These are phyloP conservation scores for Chondrosia reniformis DNA, from an alignment of 37 sponge, comb jelly and placozoan genomes.

Conservation along the genomic window DNA sequence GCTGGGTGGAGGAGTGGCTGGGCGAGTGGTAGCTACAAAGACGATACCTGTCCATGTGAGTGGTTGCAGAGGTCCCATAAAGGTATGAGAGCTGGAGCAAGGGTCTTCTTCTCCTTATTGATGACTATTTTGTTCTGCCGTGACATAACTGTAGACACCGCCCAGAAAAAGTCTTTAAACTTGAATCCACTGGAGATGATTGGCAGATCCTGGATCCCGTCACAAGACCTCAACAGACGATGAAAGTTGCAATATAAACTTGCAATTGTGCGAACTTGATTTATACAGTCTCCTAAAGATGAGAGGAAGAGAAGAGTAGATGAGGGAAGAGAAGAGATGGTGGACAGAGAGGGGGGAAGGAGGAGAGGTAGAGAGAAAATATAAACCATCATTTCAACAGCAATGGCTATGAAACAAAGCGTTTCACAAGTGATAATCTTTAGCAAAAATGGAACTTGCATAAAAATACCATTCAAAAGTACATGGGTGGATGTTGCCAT, in stretches of 20 bases:
- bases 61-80: constrained; percentile 86
- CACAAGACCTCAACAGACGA: constrained; percentile 39
- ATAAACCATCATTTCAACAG: too few relatives aligned
- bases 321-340: background rate
- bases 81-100: constrained; percentile 61
- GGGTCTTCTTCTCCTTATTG: background rate
- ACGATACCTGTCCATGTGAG: constrained; percentile 3
- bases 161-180: constrained; percentile 70
- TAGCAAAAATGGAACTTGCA: background rate
- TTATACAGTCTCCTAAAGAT: constrained; percentile 42
- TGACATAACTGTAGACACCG: constrained; percentile 70
- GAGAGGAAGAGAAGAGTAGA: background rate
- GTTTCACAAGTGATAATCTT: too few relatives aligned
- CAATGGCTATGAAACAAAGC: too few relatives aligned
- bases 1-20: background rate
- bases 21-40: too few relatives aligned
- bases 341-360: too few relatives aligned
- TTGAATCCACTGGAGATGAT: constrained; percentile 47
- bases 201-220: constrained; percentile 6
- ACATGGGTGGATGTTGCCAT: background rate
- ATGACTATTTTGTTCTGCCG: constrained; percentile 71
- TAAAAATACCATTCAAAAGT: background rate
- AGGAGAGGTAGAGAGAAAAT: too few relatives aligned
- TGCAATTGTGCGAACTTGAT: constrained; percentile 57
- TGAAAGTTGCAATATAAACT: constrained; percentile 63